Base-by-base conservation (phyloP, 2,797 vertebrate genomes). In the Uromys caudimaculatus region DNA sequence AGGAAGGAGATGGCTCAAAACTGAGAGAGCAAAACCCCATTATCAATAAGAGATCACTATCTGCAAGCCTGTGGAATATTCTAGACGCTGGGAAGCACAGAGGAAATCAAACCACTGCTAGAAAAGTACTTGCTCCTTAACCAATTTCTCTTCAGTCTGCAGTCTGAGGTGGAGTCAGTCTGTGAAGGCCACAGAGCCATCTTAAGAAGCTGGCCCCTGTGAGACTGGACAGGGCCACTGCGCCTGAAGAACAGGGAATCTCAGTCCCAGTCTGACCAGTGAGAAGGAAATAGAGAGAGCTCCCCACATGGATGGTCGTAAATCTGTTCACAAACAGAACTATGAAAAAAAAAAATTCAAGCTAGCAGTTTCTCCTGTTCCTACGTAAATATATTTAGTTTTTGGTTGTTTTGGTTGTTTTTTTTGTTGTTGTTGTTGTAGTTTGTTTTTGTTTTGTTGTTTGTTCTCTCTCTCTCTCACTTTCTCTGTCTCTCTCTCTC, bases 201-300 rank as follows among this genome's bases (percentile, higher is more conserved):
- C n/a, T 27, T 50, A 41, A 24, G 71, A 73, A 52, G 17, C 82
- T 71, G 23, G 6, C 32, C 21, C 0, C 19, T 21, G 27, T 56
- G 86, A 13, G 35, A 35, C 23, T 13, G 13, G 77, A 38, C 27
- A 21, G 38, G 4, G 13, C 23, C 50, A 0, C 9, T 29, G 3
- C 0, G 1, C 2, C 17, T 1, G 19, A 76, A 35, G 16, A 38
- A 13, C 9, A 6, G 0, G 8, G 13, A 52, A 1, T 41, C 19
- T 38, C 41, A 21, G 12, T 35, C 44, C 5, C 29, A 3, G 27
- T 50, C 32, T 41, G 32, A 32, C 38, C 29, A 38, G 41, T 5
- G 60, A 44, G 50, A 23, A 27, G 12, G 44, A 8, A 14, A 41
- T 12, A 0, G 41, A 24, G 13, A 0, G 0, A 47, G 32, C 35